Evolutionary conservation across 2,797 vertebrate species (phyloP).

Genomic region (Aldrovandia affinis): DNA sequence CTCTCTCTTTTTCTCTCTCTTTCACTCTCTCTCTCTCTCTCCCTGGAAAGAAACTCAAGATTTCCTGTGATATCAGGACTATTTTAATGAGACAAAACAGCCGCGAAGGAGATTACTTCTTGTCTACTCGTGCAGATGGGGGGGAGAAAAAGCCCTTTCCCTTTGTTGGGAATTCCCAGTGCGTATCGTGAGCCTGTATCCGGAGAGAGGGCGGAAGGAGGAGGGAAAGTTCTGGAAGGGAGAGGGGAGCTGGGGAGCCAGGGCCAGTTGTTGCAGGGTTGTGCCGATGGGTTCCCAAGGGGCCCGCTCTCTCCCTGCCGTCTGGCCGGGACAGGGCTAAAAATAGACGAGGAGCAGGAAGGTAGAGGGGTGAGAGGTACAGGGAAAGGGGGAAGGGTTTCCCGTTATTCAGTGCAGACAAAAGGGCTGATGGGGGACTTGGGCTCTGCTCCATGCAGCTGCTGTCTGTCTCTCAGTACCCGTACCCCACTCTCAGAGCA

Average conservation of each 20-base stretch:
- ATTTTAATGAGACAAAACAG: neutral
- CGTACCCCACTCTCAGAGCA: constrained; percentile 5
- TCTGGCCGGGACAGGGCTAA: constrained; percentile 4
- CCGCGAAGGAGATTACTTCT: neutral
- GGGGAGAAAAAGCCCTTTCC: neutral
- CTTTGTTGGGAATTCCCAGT: constrained; percentile 18
- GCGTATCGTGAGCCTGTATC: neutral
- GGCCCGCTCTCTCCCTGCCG: neutral
- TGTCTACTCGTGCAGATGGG: neutral
- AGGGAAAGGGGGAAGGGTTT: neutral
- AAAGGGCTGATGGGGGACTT: neutral
- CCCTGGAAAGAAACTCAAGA: constrained; percentile 12
- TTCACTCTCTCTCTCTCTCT: neutral
- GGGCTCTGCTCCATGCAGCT: constrained; percentile 17
- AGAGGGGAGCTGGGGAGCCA: neutral
- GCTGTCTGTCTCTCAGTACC: constrained; percentile 14
- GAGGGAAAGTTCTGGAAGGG: constrained; percentile 12
- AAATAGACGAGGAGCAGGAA: constrained; percentile 25
- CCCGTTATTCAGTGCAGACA: neutral
- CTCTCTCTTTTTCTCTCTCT: neutral
- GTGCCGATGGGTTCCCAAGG: neutral
- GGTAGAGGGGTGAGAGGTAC: constrained; percentile 16
- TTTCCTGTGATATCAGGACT: constrained; percentile 6
- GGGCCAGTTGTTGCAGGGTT: constrained; percentile 1
- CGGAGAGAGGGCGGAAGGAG: constrained; percentile 9